Evolutionary conservation across 2,888 invertebrate genomes (phyloP).

Genomic region (Lasioglossum calceatum): DNA sequence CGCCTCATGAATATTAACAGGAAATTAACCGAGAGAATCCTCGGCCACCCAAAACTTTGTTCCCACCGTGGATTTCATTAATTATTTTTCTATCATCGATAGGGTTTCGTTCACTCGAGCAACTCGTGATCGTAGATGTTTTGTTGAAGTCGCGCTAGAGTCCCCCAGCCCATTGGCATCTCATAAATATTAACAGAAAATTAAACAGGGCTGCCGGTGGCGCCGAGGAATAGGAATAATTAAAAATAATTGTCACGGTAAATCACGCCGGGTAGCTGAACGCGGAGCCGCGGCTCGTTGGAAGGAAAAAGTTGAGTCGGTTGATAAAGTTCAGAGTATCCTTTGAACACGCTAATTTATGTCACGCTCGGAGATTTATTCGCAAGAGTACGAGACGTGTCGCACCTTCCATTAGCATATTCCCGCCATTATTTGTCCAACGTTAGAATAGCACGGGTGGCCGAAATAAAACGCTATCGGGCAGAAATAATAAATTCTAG

Average conservation of each 20-base stretch:
- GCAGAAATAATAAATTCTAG: conserved; percentile 49
- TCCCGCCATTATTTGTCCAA: conserved; percentile 52
- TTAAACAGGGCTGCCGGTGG: not conserved
- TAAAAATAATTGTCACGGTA: conserved; percentile 9
- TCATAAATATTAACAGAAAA: conserved; percentile 5
- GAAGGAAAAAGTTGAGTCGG: not conserved
- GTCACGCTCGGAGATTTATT: conserved; percentile 48
- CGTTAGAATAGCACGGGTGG: conserved; percentile 36
- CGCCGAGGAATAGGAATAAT: not conserved
- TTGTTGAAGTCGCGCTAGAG: not conserved
- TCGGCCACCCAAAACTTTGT: not conserved
- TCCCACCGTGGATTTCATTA: not conserved
- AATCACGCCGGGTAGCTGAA: not conserved
- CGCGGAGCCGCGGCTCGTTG: not conserved
- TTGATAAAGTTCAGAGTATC: conserved; percentile 5
- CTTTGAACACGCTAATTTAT: conserved; percentile 14
- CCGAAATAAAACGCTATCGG: conserved; percentile 43
- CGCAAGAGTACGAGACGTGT: conserved; percentile 31
- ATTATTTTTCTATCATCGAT: not conserved
- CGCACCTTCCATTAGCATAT: conserved; percentile 42
- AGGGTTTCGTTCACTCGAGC: not conserved
- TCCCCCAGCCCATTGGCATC: not conserved
- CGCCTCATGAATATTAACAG: not conserved
- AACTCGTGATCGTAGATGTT: not conserved
- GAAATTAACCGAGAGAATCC: not conserved